Evolutionary conservation across 2,888 invertebrate genomes (phyloP), one percentile per base, ranked within the genome.

Genomic region (Drosophila austrosaltans): DNA sequence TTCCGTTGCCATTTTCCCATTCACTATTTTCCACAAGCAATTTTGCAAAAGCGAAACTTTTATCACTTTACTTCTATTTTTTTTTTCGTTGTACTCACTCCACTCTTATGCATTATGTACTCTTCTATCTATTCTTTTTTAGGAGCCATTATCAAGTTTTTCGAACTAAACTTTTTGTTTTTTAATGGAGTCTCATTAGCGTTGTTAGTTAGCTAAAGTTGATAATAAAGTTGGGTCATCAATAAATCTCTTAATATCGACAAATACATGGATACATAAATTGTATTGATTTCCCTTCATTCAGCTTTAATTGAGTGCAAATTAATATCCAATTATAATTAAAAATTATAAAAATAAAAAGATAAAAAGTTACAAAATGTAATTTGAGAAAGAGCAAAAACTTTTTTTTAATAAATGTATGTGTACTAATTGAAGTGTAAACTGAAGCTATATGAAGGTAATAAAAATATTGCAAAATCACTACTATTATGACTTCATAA

Each of bases 191-290:
- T 69, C 82, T 89, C 82, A 82, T 82, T 82, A 89, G 89, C 82
- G 74, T 89, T 87, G 76, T 87, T 78, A 76, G 70, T 57, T 72
- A 53, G 58, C 53, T 53, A 32, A 89, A 89, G 85, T 78, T 89
- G 87, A 76, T 87, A 72, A 78, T 69, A 78, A 85, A 76, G 69
- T 84, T 87, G 22, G 64, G 40, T 59, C 59, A 59, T 42, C 36
- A 57, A 57, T 39, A 57, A 57, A 25, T 57, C 22, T 57, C 3
- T 10, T 12, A 12, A 12, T 48, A 48, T 48, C 22, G 48, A 48
- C 48, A 48, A 22, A 48, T 48, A 48, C 44, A 20, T 44, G 8
- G 7, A 12, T 39, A 12, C 3, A 40, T 40, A 39, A 57, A 39
- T 7, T 36, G 16, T 57, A 57, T 57, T 32, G 57, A 57, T 57